Percentiles rank a stretch among this genome's conserved stretches.
Evolutionary conservation across 2,797 vertebrate genomes (phyloP).

Genomic region (Heteromormyrus szaboi): DNA sequence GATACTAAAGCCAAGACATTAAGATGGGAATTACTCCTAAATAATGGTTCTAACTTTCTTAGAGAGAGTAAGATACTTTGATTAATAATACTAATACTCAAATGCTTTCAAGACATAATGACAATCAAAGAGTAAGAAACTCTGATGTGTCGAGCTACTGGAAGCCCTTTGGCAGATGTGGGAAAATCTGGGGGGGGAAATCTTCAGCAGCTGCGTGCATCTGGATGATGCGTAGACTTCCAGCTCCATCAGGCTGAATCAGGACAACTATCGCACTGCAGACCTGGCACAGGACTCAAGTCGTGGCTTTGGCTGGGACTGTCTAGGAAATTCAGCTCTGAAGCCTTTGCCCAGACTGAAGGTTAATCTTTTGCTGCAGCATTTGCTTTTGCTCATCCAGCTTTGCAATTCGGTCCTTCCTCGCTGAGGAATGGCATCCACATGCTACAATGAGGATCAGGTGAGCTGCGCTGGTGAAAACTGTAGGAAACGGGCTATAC

Average conservation of each 20-base stretch:
- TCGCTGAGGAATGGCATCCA: background rate
- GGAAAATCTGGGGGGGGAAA: background rate
- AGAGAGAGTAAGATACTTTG: too few species aligned
- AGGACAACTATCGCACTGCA: background rate
- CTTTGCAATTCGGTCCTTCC: background rate
- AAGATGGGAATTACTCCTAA: too few species aligned
- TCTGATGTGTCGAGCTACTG: background rate
- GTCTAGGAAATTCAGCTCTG: background rate
- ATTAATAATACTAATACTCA: background rate
- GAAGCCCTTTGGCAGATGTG: background rate
- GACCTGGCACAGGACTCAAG: background rate
- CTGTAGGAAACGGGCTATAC: background rate
- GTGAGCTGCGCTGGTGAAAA: background rate
- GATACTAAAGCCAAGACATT: too few species aligned
- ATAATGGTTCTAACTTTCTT: too few species aligned
- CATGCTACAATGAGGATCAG: background rate
- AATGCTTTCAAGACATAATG: background rate
- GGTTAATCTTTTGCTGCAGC: background rate
- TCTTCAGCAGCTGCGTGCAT: background rate
- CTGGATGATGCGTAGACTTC: background rate
- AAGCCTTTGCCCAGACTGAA: background rate
- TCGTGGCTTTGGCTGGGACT: background rate
- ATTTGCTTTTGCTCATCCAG: background rate
- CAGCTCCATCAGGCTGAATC: background rate
- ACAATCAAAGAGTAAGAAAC: background rate